Evolutionary conservation across 2,113 vertebrate species (phyloP).

Genomic region (Malurus elegans): DNA sequence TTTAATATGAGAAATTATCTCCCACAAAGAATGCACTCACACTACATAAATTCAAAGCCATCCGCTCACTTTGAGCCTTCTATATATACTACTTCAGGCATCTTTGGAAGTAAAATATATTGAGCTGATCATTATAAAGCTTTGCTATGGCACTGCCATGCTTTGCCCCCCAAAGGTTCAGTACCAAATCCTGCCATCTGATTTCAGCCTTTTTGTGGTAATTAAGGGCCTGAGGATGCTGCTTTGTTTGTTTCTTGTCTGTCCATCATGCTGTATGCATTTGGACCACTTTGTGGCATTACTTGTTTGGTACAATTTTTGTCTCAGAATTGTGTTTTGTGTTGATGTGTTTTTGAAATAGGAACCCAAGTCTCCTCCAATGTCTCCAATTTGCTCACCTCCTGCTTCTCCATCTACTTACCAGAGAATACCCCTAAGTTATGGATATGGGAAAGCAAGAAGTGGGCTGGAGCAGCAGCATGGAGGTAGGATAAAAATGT

Average conservation of each 20-base stretch:
- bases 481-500: slow-evolving; percentile 66
- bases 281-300: neutral
- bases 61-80: neutral
- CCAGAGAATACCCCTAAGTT: slow-evolving; percentile 74
- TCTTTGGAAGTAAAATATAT: neutral
- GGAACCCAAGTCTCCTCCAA: slow-evolving; percentile 81
- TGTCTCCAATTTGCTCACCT: slow-evolving; percentile 82
- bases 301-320: neutral
- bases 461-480: slow-evolving; percentile 78
- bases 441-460: slow-evolving; percentile 77
- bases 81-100: neutral
- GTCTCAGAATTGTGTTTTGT: slow-evolving; percentile 44
- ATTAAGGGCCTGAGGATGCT: neutral
- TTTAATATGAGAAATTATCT: neutral
- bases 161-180: neutral
- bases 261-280: rapidly evolving
- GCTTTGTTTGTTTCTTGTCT: neutral
- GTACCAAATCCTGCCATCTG: neutral
- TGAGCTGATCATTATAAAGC: neutral
- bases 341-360: slow-evolving; percentile 67
- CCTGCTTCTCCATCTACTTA: slow-evolving; percentile 82
- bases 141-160: neutral
- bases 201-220: neutral
- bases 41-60: neutral
- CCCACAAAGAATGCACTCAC: neutral